Evolutionary conservation across 2,113 vertebrate genomes (phyloP), one percentile per base, ranked within the genome.

Genomic region (Amblyopsis rosae): DNA sequence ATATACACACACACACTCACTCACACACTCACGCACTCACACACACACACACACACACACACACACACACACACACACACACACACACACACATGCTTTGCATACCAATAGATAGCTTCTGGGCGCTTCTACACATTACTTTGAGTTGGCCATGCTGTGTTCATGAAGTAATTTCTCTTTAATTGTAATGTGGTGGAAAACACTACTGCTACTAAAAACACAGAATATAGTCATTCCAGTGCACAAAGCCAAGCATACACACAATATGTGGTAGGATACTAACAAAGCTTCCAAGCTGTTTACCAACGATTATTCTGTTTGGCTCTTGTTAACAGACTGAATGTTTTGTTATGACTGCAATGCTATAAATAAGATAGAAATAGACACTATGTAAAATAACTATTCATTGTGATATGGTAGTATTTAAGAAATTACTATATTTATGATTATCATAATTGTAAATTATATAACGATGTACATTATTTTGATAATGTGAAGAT

Each of bases 111-210:
- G 71, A 65, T 59, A 35, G 68, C 66, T 69, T 73, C 64, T 70
- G 65, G 66, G 66, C 67, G 67, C 33, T 74, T 68, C 76, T 62
- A 77, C 83, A 81, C 63, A 79, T 17, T 16, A 46, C 50, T 32
- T 73, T 60, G 69, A 76, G 75, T 71, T 82, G 72, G 83, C 70
- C 73, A 73, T 73, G 58, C 77, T 76, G 62, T 69, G 70, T 78
- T 76, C 79, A 83, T 88, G 83, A 87, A 89, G 84, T 85, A 2
- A 26, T 26, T 2, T 26, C 80, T 71, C 79, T 59, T 75, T 88
- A 88, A 91, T 87, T 90, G 87, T 82, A 80, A 67, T 76, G 83
- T 82, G 87, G 82, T 87, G 87, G 88, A 91, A 89, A 86, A 91
- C 79, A 82, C 83, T 87, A 90, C 90, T 86, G 87, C 82, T 77